phyloP scores from a whole-genome alignment of 2,888 invertebrate species.

The Lepidochrysops patricia region DNA sequence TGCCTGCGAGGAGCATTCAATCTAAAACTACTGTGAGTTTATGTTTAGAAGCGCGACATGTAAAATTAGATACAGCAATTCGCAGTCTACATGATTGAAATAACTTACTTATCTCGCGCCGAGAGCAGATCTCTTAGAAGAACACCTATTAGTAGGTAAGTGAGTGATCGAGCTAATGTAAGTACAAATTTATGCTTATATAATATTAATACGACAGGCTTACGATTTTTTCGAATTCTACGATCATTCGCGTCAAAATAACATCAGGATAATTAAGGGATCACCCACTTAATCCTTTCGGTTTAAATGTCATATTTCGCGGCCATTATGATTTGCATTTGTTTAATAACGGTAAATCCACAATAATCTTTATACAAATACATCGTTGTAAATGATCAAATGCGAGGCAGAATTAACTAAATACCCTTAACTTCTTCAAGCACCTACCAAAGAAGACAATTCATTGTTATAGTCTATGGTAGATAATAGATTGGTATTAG shows the following conservation, averaged over 20 bases:
- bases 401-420: too few species aligned
- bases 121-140: not conserved
- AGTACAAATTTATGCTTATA: too few species aligned
- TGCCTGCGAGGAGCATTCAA: not conserved
- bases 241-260: slow-evolving; percentile 5
- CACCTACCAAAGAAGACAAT: too few species aligned
- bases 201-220: not conserved
- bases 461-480: too few species aligned
- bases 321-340: slow-evolving; percentile 13
- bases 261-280: slow-evolving; percentile 11
- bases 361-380: not conserved
- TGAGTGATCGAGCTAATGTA: too few species aligned
- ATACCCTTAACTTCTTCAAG: too few species aligned
- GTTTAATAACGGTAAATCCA: too few species aligned
- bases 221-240: not conserved
- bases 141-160: too few species aligned
- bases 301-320: slow-evolving; percentile 10
- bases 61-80: slow-evolving; percentile 9
- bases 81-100: slow-evolving; percentile 11
- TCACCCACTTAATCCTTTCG: slow-evolving; percentile 6
- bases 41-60: slow-evolving; percentile 7
- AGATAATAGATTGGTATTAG: too few species aligned
- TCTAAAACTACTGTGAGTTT: slow-evolving; percentile 5
- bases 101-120: slow-evolving; percentile 2
- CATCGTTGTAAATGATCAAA: too few species aligned